Conservation (phyloP, 2,113 vertebrate genomes). For the Benitochromis conjunctus region DNA sequence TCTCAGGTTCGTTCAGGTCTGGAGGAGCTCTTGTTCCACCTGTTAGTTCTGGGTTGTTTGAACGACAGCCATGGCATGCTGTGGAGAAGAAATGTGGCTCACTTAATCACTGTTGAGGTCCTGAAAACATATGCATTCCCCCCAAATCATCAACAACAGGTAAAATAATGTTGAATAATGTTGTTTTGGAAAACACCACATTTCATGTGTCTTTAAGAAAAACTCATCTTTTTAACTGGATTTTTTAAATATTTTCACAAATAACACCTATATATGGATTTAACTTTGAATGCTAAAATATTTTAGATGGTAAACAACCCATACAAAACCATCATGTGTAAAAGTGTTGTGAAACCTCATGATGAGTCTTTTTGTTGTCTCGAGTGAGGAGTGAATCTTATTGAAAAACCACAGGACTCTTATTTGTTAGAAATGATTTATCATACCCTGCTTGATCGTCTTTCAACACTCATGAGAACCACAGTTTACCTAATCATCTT, state of each 20-base stretch:
- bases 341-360: background rate
- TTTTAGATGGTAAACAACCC: background rate
- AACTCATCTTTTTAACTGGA: background rate
- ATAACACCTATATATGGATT: background rate
- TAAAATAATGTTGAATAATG: background rate
- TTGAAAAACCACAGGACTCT: background rate
- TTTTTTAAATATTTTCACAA: background rate
- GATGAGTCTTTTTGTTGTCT: background rate
- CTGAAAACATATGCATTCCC: conserved; percentile 23
- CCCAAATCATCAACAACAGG: conserved; percentile 46
- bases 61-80: conserved; percentile 65
- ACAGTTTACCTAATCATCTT: background rate
- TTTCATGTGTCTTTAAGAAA: background rate
- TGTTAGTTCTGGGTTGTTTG: conserved; percentile 69
- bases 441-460: background rate
- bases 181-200: background rate
- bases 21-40: conserved; percentile 66
- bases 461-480: background rate
- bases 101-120: conserved; percentile 72
- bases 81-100: conserved; percentile 71
- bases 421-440: background rate
- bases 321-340: background rate
- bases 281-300: background rate
- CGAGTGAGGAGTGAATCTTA: accelerated
- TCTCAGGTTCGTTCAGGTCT: conserved; percentile 63